A percentile compares a stretch with the other conserved stretches of the same genome.
Evolutionary conservation across 2,797 vertebrate species (phyloP).

Genomic region (Sebastes itinus): DNA sequence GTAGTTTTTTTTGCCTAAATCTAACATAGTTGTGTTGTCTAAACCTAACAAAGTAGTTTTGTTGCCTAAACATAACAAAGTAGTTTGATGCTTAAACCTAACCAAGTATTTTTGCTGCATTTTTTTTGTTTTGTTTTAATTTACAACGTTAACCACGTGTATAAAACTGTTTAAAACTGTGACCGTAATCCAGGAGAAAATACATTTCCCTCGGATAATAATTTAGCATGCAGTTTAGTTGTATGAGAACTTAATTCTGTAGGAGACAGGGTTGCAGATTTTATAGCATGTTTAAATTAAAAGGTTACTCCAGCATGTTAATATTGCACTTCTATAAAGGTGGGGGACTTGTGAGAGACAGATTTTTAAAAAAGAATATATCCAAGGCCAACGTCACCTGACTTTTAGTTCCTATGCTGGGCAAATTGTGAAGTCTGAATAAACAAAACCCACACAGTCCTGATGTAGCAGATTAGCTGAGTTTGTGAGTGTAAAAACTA

Average conservation of each 20-base stretch:
- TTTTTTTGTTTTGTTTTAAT: too few species aligned
- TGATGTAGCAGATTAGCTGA: background rate
- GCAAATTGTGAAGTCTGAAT: background rate
- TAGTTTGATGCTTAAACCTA: background rate
- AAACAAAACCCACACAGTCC: background rate
- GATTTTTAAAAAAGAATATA: background rate
- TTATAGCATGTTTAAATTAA: background rate
- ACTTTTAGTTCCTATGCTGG: background rate
- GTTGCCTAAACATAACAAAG: background rate
- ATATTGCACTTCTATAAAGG: background rate
- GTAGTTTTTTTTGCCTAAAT: too few species aligned
- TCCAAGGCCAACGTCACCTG: background rate
- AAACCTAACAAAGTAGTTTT: too few species aligned
- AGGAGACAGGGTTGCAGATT: background rate
- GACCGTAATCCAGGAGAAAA: too few species aligned
- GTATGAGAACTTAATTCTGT: background rate
- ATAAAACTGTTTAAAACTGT: too few species aligned
- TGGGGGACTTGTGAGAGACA: background rate
- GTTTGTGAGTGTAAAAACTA: background rate
- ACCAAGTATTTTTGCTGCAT: too few species aligned
- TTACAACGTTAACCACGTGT: too few species aligned
- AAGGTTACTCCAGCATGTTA: background rate
- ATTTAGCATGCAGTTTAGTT: too few species aligned
- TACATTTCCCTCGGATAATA: too few species aligned
- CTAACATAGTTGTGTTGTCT: too few species aligned